These are phyloP conservation scores for Philypnodon macrostomus DNA, from an alignment of 2,797 vertebrate species.

Conservation along the genomic window DNA sequence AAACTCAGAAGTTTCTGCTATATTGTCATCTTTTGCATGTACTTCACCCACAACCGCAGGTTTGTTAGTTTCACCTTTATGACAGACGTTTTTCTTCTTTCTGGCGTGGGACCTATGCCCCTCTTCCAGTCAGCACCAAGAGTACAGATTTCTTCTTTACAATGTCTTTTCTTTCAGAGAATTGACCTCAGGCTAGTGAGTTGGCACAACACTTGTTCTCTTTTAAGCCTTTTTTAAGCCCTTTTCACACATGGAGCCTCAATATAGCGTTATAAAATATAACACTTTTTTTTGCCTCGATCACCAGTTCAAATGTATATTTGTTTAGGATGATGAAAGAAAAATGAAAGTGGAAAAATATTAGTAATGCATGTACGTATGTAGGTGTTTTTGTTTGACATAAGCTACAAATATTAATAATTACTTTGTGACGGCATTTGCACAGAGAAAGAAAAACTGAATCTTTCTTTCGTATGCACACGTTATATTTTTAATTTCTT, in stretches of 20 bases:
- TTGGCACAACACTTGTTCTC: conserved; percentile 75
- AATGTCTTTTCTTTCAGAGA: conserved; percentile 84
- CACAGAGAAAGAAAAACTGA: too few species aligned
- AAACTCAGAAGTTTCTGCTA: conserved; percentile 42
- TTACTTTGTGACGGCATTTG: too few species aligned
- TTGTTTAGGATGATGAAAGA: too few species aligned
- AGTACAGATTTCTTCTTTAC: conserved; percentile 85
- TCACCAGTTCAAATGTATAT: too few species aligned
- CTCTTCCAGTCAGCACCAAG: conserved; percentile 79
- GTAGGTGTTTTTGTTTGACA: too few species aligned
- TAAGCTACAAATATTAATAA: too few species aligned
- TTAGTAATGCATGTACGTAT: too few species aligned
- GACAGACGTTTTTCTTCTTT: not conserved
- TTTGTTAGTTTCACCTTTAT: not conserved
- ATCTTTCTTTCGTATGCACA: too few species aligned
- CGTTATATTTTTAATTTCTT: not conserved
- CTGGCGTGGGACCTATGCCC: conserved; percentile 32
- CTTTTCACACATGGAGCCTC: conserved; percentile 38
- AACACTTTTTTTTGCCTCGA: too few species aligned
- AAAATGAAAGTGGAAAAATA: too few species aligned
- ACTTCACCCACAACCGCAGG: not conserved
- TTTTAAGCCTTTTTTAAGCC: conserved; percentile 41
- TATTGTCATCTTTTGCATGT: conserved; percentile 17
- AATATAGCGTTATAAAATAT: not conserved
- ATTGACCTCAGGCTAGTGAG: conserved; percentile 89